Conservation (phyloP, 2,113 vertebrate species). For the Myrmecobius fasciatus region DNA sequence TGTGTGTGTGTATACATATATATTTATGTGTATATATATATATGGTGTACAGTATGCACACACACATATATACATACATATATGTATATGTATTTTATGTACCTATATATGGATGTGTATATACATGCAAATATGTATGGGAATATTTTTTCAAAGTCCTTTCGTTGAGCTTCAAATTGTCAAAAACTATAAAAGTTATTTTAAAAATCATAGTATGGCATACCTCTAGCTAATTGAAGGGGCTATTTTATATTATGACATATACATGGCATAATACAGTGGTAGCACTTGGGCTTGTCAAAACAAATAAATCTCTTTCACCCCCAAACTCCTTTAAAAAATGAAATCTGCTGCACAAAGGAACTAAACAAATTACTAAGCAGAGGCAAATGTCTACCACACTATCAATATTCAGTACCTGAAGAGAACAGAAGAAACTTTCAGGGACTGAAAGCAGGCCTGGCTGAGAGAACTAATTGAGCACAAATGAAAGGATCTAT, state of each 20-base stretch:
- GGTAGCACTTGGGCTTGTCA: slow-evolving; percentile 72
- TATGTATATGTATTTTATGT: too few species aligned
- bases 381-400: slow-evolving; percentile 67
- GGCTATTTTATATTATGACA: slow-evolving; percentile 72
- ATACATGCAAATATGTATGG: too few species aligned
- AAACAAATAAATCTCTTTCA: slow-evolving; percentile 82
- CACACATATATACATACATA: too few species aligned
- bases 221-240: slow-evolving; percentile 68
- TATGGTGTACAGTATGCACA: too few species aligned
- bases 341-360: slow-evolving; percentile 72
- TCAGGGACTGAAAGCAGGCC: slow-evolving; percentile 57
- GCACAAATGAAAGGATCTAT: slow-evolving; percentile 69
- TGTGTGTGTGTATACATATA: too few species aligned
- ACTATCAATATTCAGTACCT: slow-evolving; percentile 73
- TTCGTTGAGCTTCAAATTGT: slow-evolving; percentile 51
- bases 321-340: not conserved
- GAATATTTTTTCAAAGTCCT: not conserved
- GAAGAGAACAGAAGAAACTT: slow-evolving; percentile 73
- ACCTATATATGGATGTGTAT: too few species aligned
- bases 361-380: slow-evolving; percentile 75
- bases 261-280: slow-evolving; percentile 48
- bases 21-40: not conserved
- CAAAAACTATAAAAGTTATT: slow-evolving; percentile 59
- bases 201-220: not conserved
- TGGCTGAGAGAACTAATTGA: slow-evolving; percentile 67